Evolutionary conservation across 2,888 invertebrate species (phyloP), one percentile per base, ranked within the genome.

Genomic region (Stramonita haemastoma): DNA sequence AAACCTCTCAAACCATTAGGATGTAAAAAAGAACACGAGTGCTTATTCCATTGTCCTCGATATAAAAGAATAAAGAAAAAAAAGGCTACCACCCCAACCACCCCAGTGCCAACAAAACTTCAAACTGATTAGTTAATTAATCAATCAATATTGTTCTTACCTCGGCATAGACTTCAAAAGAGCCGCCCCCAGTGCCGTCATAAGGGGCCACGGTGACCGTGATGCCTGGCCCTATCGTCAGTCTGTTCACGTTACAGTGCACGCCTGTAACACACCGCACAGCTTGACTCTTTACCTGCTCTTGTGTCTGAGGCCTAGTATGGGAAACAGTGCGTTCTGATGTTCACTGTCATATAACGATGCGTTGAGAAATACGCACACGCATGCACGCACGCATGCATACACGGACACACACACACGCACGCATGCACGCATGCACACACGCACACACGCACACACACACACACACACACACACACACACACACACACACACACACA

Each of bases 141-240:
- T 46, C 8, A 46, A 46, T 46, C 8, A 46, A 46, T 46, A 46
- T 29, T 26, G 4, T 17, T 85, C 90, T 36, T 87, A 94, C 93
- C 92, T 92, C 90, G 26, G 94, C 93, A 13, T 91, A 91, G 19
- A 94, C 91, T 81, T 93, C 92, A 36, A 94, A 87, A 26, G 29
- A 83, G 15, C 94, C 94, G 11, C 92, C 91, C 0, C 86, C 77
- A 4, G 91, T 79, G 29, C 92, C 92, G 88, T 92, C 90, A 90
- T 92, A 94, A 17, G 90, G 92, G 15, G 83, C 57, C 6, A 94
- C 85, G 0, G 90, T 86, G 0, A 92, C 93, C 26, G 91, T 91
- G 15, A 90, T 91, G 15, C 92, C 92, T 66, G 91, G 90, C 13
- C 92, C 92, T 29, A 94, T 90, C 15, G 89, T 81, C 70, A 94